phyloP scores from a whole-genome alignment of 1,140 invertebrate species.

The Mylabris phalerata region DNA sequence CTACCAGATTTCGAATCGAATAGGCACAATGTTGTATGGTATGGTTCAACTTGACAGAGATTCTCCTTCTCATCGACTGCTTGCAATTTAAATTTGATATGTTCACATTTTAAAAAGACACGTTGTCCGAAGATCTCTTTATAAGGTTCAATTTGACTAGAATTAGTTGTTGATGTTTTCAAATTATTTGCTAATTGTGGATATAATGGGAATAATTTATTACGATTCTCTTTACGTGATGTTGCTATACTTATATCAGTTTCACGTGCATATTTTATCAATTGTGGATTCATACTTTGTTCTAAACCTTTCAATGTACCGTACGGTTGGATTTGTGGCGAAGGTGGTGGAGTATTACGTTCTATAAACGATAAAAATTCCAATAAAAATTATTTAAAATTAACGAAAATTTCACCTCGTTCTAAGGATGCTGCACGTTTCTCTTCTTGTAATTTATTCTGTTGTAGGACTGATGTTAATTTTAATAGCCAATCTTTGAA shows the following conservation, averaged over 20 bases:
- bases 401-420: slow-evolving; percentile 40
- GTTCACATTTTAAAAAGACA: slow-evolving; percentile 75
- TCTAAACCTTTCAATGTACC: slow-evolving; percentile 80
- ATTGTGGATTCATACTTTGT: slow-evolving; percentile 83
- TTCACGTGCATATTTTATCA: slow-evolving; percentile 84
- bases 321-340: slow-evolving; percentile 46
- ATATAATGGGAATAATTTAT: slow-evolving; percentile 56
- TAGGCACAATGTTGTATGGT: slow-evolving; percentile 77
- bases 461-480: slow-evolving; percentile 64
- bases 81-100: slow-evolving; percentile 74
- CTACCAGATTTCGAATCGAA: slow-evolving; percentile 79
- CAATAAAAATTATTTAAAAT: no score
- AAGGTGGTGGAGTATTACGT: slow-evolving; percentile 50
- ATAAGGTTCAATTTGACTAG: slow-evolving; percentile 53
- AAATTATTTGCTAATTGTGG: slow-evolving; percentile 32
- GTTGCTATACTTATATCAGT: slow-evolving; percentile 78
- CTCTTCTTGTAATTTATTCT: slow-evolving; percentile 68
- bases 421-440: slow-evolving; percentile 58
- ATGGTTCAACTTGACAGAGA: slow-evolving; percentile 84
- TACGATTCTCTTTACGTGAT: slow-evolving; percentile 67
- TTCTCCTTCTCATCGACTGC: slow-evolving; percentile 71
- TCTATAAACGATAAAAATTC: slow-evolving; percentile 27
- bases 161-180: slow-evolving; percentile 22
- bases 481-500: slow-evolving; percentile 77
- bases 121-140: slow-evolving; percentile 80